phyloP scores from a whole-genome alignment of 2,113 vertebrate genomes.

The Cercopithecus mona region DNA sequence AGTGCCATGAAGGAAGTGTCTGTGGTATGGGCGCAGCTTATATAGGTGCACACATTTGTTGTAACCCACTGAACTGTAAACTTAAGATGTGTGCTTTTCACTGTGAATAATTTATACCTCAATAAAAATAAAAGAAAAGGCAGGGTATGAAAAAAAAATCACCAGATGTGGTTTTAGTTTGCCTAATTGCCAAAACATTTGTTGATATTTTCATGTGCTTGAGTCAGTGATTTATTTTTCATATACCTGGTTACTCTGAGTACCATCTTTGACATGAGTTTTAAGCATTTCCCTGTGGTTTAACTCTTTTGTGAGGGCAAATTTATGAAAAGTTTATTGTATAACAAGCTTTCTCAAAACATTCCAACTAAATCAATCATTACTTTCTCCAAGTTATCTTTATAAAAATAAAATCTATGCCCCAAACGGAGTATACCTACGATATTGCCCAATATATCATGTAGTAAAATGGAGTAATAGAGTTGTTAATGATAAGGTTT shows the following conservation, averaged over 20 bases:
- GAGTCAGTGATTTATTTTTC: background rate
- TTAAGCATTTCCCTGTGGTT: background rate
- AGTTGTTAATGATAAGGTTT: background rate
- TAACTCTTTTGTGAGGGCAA: background rate
- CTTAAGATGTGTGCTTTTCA: background rate
- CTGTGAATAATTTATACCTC: background rate
- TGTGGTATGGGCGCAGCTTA: background rate
- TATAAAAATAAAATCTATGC: background rate
- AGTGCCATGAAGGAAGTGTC: background rate
- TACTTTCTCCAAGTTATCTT: background rate
- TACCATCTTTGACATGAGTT: background rate
- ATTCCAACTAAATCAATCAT: background rate
- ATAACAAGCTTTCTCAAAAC: background rate
- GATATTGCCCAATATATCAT: background rate
- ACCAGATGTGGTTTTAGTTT: background rate
- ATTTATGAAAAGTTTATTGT: constrained; percentile 31
- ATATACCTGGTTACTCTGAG: background rate
- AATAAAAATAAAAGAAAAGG: background rate
- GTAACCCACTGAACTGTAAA: background rate
- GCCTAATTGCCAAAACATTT: background rate
- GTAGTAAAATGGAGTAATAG: background rate
- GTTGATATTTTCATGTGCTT: background rate
- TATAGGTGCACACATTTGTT: background rate
- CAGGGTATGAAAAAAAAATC: background rate
- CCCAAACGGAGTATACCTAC: background rate